phyloP scores from a whole-genome alignment of 2,888 invertebrate species.

The Lepidonotus clava region DNA sequence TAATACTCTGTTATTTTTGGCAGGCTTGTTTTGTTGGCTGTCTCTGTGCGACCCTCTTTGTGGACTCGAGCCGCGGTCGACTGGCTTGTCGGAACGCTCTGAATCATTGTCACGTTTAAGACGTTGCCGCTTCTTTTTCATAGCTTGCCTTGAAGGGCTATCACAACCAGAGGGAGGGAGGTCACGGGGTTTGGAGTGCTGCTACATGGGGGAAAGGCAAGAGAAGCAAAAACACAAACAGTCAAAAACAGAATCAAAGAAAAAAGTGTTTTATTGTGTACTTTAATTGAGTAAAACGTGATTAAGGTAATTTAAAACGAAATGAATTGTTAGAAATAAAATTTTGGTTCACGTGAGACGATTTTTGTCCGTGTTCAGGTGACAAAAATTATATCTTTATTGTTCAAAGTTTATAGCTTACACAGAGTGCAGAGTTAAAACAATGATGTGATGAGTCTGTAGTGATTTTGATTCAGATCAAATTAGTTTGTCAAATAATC shows the following conservation, averaged over 20 bases:
- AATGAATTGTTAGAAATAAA: neutral
- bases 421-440: too few relatives aligned
- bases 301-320: neutral
- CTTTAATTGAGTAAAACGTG: neutral
- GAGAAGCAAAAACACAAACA: neutral
- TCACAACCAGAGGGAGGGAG: conserved; percentile 39
- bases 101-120: conserved; percentile 13
- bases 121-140: conserved; percentile 24
- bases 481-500: too few relatives aligned
- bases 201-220: conserved; percentile 18
- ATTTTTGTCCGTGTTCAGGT: too few relatives aligned
- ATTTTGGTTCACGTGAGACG: too few relatives aligned
- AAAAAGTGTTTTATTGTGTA: neutral
- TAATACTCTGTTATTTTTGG: conserved; percentile 51
- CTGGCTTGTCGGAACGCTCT: conserved; percentile 8
- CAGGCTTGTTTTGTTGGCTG: conserved; percentile 7
- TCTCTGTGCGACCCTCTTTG: conserved; percentile 5
- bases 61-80: neutral
- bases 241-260: neutral
- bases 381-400: too few relatives aligned
- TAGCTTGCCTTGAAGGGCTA: neutral
- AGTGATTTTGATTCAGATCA: too few relatives aligned
- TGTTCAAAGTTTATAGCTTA: too few relatives aligned
- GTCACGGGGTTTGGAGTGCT: neutral
- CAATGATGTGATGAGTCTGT: too few relatives aligned